Evolutionary conservation across 2,797 vertebrate species (phyloP).

Genomic region (Threskiornis aethiopicus): DNA sequence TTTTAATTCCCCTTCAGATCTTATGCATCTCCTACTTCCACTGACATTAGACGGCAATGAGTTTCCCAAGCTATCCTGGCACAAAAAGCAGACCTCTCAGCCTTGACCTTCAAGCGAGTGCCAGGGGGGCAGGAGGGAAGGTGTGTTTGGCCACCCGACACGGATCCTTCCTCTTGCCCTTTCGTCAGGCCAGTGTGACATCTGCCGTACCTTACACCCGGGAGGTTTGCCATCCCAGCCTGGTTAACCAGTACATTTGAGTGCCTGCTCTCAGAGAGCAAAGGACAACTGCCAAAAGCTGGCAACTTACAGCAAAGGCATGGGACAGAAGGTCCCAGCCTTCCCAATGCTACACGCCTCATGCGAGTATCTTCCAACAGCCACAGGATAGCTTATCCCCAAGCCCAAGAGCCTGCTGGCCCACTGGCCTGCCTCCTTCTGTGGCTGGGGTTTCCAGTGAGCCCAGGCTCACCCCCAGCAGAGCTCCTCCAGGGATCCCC

Average conservation of each 20-base stretch:
- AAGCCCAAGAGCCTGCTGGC: not conserved
- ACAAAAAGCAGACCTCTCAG: not conserved
- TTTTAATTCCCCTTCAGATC: not conserved
- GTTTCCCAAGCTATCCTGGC: not conserved
- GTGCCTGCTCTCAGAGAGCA: not conserved
- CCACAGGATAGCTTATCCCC: not conserved
- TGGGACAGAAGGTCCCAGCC: not conserved
- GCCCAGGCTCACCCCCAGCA: not conserved
- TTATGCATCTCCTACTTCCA: not conserved
- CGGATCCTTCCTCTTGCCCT: not conserved
- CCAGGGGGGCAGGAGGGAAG: not conserved
- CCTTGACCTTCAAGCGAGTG: accelerated
- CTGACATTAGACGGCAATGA: not conserved
- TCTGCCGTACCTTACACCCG: not conserved
- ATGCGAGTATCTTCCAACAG: not conserved
- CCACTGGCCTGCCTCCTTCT: not conserved
- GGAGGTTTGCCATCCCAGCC: not conserved
- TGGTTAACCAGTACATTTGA: not conserved
- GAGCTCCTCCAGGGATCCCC: not conserved
- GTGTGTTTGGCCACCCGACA: not conserved
- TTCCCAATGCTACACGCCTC: not conserved
- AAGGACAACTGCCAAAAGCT: not conserved
- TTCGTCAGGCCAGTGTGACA: accelerated
- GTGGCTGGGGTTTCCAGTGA: not conserved
- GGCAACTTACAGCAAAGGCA: not conserved